Conservation (phyloP, 1,140 invertebrate genomes). For the Aphaenogaster rudis region DNA sequence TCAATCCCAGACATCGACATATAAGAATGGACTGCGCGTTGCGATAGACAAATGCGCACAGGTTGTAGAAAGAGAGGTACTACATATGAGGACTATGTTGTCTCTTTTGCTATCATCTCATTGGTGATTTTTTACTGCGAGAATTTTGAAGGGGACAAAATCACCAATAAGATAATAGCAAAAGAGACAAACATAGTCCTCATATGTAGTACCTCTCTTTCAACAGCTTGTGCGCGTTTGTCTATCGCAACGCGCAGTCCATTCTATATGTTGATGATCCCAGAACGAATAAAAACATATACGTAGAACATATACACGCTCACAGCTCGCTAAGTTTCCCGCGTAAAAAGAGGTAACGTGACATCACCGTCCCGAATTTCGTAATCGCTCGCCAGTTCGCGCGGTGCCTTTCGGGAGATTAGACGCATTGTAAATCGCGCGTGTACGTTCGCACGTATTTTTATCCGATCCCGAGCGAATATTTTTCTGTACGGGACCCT, state of each 20-base stretch:
- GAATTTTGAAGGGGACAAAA: too few relatives aligned
- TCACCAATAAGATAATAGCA: too few relatives aligned
- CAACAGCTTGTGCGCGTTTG: too few relatives aligned
- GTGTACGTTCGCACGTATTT: not conserved
- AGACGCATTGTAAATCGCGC: not conserved
- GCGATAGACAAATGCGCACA: too few relatives aligned
- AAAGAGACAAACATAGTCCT: too few relatives aligned
- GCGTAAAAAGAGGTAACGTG: not conserved
- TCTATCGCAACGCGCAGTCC: too few relatives aligned
- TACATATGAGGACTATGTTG: too few relatives aligned
- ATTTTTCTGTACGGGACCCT: not conserved
- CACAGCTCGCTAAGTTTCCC: not conserved
- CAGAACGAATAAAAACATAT: not conserved
- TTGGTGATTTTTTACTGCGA: too few relatives aligned
- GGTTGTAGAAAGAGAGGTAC: too few relatives aligned
- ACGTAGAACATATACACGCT: not conserved
- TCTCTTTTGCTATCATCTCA: too few relatives aligned
- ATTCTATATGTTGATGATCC: not conserved
- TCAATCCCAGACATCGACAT: not conserved
- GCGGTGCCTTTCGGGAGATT: not conserved
- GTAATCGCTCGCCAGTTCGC: not conserved
- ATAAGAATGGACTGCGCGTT: too few relatives aligned
- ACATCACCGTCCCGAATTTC: not conserved
- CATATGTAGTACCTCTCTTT: too few relatives aligned
- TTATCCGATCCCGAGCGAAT: not conserved